These are phyloP conservation scores for Luperina testacea DNA, from an alignment of 2,888 invertebrate species.

Conservation along the genomic window DNA sequence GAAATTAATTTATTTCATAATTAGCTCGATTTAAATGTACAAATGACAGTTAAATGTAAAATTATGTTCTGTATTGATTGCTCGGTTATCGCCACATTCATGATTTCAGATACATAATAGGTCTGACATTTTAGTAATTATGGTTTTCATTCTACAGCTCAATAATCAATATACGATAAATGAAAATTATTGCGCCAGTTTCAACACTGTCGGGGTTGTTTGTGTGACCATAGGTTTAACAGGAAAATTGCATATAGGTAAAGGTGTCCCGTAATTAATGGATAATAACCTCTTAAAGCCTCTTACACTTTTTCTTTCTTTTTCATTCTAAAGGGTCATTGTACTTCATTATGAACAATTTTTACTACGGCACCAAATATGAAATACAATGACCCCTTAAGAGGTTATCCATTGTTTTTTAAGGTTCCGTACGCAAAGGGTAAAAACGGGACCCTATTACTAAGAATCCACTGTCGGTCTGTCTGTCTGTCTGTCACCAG, in stretches of 20 bases:
- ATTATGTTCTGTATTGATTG: conserved; percentile 33
- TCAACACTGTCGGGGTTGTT: neutral
- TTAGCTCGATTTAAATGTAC: conserved; percentile 33
- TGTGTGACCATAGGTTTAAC: neutral
- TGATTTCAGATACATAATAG: conserved; percentile 6
- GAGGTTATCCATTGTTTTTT: too few relatives aligned
- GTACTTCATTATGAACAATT: too few relatives aligned
- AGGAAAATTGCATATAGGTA: neutral
- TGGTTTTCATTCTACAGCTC: conserved; percentile 11
- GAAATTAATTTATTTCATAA: conserved; percentile 29
- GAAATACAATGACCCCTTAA: too few relatives aligned
- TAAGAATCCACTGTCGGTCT: too few relatives aligned
- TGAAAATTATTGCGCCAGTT: neutral
- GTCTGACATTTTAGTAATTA: conserved; percentile 26
- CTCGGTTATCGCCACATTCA: conserved; percentile 31
- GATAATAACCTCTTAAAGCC: too few relatives aligned
- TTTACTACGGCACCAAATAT: too few relatives aligned
- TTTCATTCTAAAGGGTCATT: too few relatives aligned
- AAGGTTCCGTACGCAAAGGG: too few relatives aligned
- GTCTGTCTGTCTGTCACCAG: too few relatives aligned
- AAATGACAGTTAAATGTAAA: conserved; percentile 37
- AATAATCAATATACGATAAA: neutral
- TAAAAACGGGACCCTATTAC: too few relatives aligned
- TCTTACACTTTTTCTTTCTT: too few relatives aligned
- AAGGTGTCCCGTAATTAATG: too few relatives aligned